Evolutionary conservation across 2,113 vertebrate species (phyloP).

Genomic region (Thoracochromis brauschi): DNA sequence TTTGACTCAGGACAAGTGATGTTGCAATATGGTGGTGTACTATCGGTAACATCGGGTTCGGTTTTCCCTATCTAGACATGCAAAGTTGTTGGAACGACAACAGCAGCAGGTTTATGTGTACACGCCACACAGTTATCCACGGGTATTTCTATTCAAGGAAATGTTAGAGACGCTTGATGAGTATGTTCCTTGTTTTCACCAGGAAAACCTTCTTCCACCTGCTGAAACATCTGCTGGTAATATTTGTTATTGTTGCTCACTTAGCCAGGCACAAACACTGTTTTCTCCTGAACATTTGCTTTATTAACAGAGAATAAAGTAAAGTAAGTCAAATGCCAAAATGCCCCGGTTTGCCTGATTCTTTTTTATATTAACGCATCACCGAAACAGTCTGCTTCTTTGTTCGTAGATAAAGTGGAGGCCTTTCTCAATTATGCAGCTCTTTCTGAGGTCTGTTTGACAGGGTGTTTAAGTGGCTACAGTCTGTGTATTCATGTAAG

Average conservation of each 20-base stretch:
- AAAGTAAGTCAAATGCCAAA: constrained; percentile 20
- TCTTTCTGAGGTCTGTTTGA: neutral
- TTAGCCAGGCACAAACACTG: constrained; percentile 3
- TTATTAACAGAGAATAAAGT: constrained; percentile 42
- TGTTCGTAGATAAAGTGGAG: neutral
- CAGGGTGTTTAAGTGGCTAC: neutral
- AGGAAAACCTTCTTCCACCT: neutral
- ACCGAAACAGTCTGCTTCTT: neutral
- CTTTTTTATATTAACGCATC: neutral
- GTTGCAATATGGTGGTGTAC: neutral
- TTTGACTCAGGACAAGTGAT: neutral
- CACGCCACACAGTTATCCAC: neutral
- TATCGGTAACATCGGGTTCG: neutral
- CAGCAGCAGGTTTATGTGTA: neutral
- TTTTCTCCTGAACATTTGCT: constrained; percentile 16
- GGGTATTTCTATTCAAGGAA: neutral
- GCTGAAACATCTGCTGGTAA: constrained; percentile 21
- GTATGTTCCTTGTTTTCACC: constrained; percentile 7
- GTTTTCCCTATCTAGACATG: neutral
- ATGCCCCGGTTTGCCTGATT: neutral
- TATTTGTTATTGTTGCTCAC: neutral
- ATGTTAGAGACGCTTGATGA: neutral
- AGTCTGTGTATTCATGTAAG: neutral
- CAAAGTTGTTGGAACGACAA: neutral
- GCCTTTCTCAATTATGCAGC: neutral